phyloP scores from a whole-genome alignment of 2,113 vertebrate genomes.

The Xiphorhynchus elegans region DNA sequence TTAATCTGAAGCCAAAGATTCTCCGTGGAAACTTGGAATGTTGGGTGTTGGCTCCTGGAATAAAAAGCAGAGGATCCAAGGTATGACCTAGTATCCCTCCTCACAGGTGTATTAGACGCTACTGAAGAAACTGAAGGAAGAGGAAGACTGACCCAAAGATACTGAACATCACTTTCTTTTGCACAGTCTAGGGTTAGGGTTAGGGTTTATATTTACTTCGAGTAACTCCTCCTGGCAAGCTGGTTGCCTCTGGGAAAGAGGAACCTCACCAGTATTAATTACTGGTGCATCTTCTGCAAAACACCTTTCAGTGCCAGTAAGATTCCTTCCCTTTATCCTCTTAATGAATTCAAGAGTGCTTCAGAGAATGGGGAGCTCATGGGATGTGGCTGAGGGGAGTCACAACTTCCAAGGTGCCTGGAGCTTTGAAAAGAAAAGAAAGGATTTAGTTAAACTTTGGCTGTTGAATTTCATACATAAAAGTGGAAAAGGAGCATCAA shows the following conservation, averaged over 20 bases:
- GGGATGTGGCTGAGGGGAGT: neutral
- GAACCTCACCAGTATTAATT: neutral
- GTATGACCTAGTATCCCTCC: neutral
- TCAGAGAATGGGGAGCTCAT: neutral
- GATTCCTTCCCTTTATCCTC: neutral
- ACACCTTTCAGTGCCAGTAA: neutral
- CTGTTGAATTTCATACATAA: neutral
- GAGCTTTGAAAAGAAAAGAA: neutral
- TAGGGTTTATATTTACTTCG: neutral
- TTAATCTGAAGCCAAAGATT: slow-evolving; percentile 16
- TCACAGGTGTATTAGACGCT: neutral
- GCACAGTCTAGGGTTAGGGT: too few relatives aligned
- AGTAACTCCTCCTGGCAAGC: neutral
- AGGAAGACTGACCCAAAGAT: neutral
- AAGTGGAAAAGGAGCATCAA: neutral
- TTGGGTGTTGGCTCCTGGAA: neutral
- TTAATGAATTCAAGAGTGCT: neutral
- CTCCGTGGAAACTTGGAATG: neutral
- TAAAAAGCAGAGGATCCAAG: neutral
- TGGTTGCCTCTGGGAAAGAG: neutral
- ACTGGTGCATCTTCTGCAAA: neutral
- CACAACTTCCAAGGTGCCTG: neutral
- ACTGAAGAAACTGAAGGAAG: neutral
- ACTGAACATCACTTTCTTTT: neutral
- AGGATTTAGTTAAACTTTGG: neutral